phyloP scores from a whole-genome alignment of 2,113 vertebrate genomes.

The Plestiodon gilberti region DNA sequence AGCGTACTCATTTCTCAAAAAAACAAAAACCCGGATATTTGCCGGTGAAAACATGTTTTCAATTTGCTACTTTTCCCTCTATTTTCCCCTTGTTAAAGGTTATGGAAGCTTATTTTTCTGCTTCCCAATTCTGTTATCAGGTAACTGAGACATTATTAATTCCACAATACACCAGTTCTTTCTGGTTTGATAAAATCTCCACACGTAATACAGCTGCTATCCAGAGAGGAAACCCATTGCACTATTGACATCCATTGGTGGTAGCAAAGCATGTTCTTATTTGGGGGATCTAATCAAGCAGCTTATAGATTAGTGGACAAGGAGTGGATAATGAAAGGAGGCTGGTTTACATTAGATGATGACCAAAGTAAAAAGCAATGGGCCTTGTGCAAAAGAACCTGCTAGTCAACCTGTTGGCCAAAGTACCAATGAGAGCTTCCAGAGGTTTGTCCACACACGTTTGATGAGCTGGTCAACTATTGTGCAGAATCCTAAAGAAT shows the following conservation, averaged over 20 bases:
- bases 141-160: constrained; percentile 9
- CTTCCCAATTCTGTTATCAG: neutral
- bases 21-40: constrained; percentile 59
- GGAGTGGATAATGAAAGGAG: neutral
- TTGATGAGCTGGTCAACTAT: no score
- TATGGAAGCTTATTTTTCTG: constrained; percentile 11
- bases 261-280: neutral
- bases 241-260: neutral
- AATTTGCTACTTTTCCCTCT: neutral
- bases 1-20: constrained; percentile 46
- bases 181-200: neutral
- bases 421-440: neutral
- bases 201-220: neutral
- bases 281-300: neutral
- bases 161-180: neutral
- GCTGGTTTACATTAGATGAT: neutral
- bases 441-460: neutral
- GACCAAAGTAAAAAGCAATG: neutral
- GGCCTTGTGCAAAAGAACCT: neutral
- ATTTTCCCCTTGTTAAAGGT: constrained; percentile 16
- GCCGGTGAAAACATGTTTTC: constrained; percentile 25
- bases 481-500: neutral
- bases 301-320: neutral
- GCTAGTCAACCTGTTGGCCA: neutral
- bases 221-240: neutral